Base-by-base conservation (phyloP, 1,140 invertebrate genomes). In the Mycetomoellerius zeteki region DNA sequence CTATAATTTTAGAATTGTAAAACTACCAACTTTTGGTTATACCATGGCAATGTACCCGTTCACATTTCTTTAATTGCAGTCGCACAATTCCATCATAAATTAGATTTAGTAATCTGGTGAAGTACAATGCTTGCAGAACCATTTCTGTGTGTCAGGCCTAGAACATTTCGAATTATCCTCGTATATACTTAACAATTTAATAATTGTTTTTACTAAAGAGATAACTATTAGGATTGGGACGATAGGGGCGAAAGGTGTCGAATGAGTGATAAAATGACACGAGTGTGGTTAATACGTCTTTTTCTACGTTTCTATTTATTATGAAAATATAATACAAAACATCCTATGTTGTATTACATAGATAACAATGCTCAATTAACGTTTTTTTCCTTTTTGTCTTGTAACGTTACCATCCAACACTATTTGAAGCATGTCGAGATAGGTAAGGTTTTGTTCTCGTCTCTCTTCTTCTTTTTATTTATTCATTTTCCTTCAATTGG, bases 311-410 rank as follows among this genome's bases (percentile, higher is more conserved):
- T 95, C 96, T 96, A 96, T 96, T 96, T 96, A 96, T 96, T 96
- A 96, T 96, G 96, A 96, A 96, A 96, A 96, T 96, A 96, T 96
- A 96, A 96, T 96, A 96, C 96, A 96, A 96, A 96, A 96, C 96
- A 96, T 96, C 96, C 96, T 96, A 96, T 96, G 95, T 96, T 95
- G 94, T 96, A 95, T 96, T 96, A 96, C 95, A 96, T 95, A 95
- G 94, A 96, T 96, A 96, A 96, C 95, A 95, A 95, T 95, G 94
- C 93, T 95, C 93, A 95, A 94, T 94, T 94, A 95, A 95, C 94
- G 92, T 94, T 94, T 93, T 92, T 92, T 92, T 92, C 67, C 86
- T 73, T 93, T 94, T 94, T 94, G 91, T 95, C 87, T 89, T 89
- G 86, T 91, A 94, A 94, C 93, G 92, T 94, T 93, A 94, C 92